Evolutionary conservation across 2,797 vertebrate species (phyloP), one percentile per base, ranked within the genome.

Genomic region (Fistularia tabacaria): DNA sequence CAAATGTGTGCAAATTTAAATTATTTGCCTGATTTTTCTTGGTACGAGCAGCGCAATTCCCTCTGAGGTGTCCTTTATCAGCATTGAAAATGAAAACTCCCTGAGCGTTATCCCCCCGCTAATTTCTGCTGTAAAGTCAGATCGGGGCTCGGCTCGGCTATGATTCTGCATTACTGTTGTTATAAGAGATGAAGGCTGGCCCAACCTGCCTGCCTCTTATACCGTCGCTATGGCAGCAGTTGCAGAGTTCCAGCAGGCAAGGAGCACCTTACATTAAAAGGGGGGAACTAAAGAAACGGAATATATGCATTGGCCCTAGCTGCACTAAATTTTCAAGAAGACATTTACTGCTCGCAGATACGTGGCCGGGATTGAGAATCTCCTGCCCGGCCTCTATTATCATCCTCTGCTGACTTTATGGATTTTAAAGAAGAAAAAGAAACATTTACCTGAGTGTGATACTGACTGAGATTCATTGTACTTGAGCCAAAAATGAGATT

Each of bases 191-290:
- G 58, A 65, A 69, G 56, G 58, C 62, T 62, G 64, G 25, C 25
- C 63, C 64, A 52, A 74, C 49, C 54, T 71, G 64, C 38, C 41
- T 62, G 59, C 66, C 61, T 74, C 40, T 25, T 68, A 52, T 67
- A 50, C 59, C 46, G 79, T 83, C 71, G 49, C 78, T 83, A 77
- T 81, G 80, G 81, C 79, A 83, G 81, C 77, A 63, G 53, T 62
- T 25, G 65, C 81, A 74, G 64, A 66, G 63, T 46, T 75, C 49
- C 49, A 59, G 66, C 56, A 66, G 66, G 49, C 40, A 45, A 36
- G 57, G 43, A 65, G 70, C 51, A 50, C 58, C 43, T 56, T 47
- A 1, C 37, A 61, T 52, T 81, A 80, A 76, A 74, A 74, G 64
- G 71, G 58, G 38, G 8, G 73, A 73, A 64, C 60, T 52, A 60